Base-by-base conservation (phyloP, 2,888 invertebrate species). In the Tetragonisca angustula region DNA sequence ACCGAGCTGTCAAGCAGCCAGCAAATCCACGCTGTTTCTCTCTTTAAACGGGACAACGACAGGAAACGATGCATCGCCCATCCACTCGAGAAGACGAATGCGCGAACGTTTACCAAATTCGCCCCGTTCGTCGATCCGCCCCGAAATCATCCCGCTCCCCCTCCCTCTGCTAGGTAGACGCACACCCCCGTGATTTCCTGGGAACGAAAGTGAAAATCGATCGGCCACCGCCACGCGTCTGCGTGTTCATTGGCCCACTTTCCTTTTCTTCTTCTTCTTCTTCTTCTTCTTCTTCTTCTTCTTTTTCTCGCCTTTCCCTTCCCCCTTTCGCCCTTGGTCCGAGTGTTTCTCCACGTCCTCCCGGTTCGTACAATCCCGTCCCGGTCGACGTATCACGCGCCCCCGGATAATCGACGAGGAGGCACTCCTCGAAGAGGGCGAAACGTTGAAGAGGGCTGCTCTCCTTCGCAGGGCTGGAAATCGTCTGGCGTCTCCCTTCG, bases 191-290 rank as follows among this genome's bases (percentile, higher is more conserved):
- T 74, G 76, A 88, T 81, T 80, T 49, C 71, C 78, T 27, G 84
- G 56, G 76, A 82, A 68, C 83, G 90, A 89, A 89, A 90, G 89
- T 88, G 88, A 89, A 89, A 89, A 89, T 89, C 89, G 90, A 89
- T 90, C 79, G 65, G 65, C 56, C 6, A 17, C 65, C 27, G 72
- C 72, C 73, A 59, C 88, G 83, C 87, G 90, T 88, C 88, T 86
- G 85, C 89, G 87, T 89, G 85, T 76, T 89, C 81, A 90, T 89
- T 89, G 90, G 85, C 83, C 88, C 82, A 88, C 87, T 89, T 88
- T 87, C 59, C 78, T 77, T 77, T 59, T 76, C 79, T 79, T 72
- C 70, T 27, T 56, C 70, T 43, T 62, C 32, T 64, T 27, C 27
- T 36, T 74, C n/a, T 59, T 50, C n/a, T 24, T 19, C 32, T 21